A percentile compares a stretch with the other conserved stretches of the same genome.
phyloP scores from a whole-genome alignment of 2,888 invertebrate species.

The Drosophila parthenogenetica region DNA sequence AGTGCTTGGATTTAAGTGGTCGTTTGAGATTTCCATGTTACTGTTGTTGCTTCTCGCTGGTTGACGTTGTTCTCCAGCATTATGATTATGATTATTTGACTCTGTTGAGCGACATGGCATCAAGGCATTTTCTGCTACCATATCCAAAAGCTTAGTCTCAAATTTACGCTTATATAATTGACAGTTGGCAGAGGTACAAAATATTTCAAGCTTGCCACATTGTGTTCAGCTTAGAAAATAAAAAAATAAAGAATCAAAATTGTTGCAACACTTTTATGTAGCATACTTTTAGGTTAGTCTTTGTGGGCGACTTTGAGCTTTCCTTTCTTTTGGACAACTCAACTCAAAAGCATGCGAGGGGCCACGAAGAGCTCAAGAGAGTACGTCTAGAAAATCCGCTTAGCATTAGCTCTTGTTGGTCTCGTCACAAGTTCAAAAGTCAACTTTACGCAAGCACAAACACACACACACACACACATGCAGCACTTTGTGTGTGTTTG shows the following conservation, averaged over 20 bases:
- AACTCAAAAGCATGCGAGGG: not conserved
- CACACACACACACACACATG: slow-evolving; percentile 29
- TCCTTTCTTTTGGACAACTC: slow-evolving; percentile 20
- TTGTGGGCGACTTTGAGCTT: slow-evolving; percentile 17
- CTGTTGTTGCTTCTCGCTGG: slow-evolving; percentile 20
- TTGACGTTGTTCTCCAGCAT: slow-evolving; percentile 35
- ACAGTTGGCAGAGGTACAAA: slow-evolving; percentile 22
- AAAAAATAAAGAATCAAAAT: not conserved
- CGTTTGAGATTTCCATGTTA: slow-evolving; percentile 60
- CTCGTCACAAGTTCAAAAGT: slow-evolving; percentile 68
- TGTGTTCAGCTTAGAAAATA: not conserved
- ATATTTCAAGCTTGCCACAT: not conserved
- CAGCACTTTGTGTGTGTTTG: slow-evolving; percentile 23
- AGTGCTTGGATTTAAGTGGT: slow-evolving; percentile 69
- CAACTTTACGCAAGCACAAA: slow-evolving; percentile 55
- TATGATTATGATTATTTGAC: slow-evolving; percentile 65
- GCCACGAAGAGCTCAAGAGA: not conserved
- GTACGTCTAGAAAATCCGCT: slow-evolving; percentile 63
- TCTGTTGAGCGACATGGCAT: slow-evolving; percentile 39
- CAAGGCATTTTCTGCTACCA: slow-evolving; percentile 22
- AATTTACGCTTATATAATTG: slow-evolving; percentile 44
- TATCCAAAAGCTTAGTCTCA: slow-evolving; percentile 28
- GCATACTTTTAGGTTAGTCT: slow-evolving; percentile 8
- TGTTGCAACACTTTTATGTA: slow-evolving; percentile 6
- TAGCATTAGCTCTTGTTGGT: slow-evolving; percentile 66